These are phyloP conservation scores for Phortica variegata DNA, from an alignment of 1,140 invertebrate genomes.

Conservation along the genomic window DNA sequence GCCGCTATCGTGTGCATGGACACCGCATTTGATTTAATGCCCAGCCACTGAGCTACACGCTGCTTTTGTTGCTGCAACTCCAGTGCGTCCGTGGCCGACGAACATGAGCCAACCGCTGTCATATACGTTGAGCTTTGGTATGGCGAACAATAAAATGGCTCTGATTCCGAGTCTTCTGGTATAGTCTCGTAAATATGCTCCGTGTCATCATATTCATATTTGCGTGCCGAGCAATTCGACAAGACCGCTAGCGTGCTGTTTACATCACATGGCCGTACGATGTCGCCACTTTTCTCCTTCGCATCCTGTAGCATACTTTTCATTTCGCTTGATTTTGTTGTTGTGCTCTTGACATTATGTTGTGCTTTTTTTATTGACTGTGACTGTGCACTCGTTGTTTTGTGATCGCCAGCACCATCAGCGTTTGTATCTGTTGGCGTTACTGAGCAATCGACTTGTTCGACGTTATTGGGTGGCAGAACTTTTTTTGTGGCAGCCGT, in stretches of 20 bases:
- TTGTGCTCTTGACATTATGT: no score
- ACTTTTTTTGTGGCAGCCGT: no score
- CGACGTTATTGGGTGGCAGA: conserved; percentile 19
- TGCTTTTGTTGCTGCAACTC: conserved; percentile 51
- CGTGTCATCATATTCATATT: conserved; percentile 41
- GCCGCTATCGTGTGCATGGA: conserved; percentile 7
- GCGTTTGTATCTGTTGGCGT: no score
- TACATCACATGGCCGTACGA: no score
- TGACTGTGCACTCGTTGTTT: no score
- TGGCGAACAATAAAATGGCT: conserved; percentile 68
- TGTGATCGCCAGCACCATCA: no score
- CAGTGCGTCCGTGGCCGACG: conserved; percentile 23
- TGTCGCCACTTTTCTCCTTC: no score
- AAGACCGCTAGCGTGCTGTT: no score
- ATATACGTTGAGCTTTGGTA: conserved; percentile 61
- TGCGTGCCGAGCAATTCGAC: no score
- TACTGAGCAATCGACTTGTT: no score
- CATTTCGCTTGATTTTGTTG: no score
- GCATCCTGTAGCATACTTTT: not conserved
- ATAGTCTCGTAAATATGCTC: conserved; percentile 74
- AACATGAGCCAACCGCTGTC: conserved; percentile 32
- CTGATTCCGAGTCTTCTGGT: conserved; percentile 65
- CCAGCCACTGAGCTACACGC: conserved; percentile 43
- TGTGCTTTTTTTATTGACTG: no score
- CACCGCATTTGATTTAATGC: conserved; percentile 29